phyloP scores from a whole-genome alignment of 2,797 vertebrate species.

The Cossypha heuglini region DNA sequence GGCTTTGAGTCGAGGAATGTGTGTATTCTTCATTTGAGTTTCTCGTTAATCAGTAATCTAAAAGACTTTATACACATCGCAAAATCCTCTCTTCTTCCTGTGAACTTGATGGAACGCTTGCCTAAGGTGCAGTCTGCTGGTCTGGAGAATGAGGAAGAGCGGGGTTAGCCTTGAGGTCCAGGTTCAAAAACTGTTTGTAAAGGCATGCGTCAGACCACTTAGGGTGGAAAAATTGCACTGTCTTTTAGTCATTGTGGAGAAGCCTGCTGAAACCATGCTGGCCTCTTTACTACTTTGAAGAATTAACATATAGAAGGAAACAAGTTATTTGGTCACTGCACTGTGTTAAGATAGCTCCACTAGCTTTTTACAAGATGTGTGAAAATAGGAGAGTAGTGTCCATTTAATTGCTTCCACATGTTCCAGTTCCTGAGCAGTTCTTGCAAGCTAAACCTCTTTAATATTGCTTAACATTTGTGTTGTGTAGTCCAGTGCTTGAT shows the following conservation, averaged over 20 bases:
- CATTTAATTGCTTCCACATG: not conserved
- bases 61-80: not conserved
- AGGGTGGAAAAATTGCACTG: not conserved
- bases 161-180: not conserved
- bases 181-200: not conserved
- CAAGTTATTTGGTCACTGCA: not conserved
- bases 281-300: not conserved
- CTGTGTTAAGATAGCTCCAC: not conserved
- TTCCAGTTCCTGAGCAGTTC: not conserved
- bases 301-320: not conserved
- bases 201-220: not conserved
- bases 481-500: not conserved
- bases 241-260: not conserved
- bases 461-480: not conserved
- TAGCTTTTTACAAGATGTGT: not conserved
- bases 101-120: not conserved
- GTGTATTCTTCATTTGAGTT: not conserved
- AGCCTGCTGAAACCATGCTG: not conserved
- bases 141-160: not conserved
- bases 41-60: constrained; percentile 3
- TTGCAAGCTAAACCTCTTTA: not conserved
- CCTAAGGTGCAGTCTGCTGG: not conserved
- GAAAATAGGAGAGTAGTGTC: not conserved
- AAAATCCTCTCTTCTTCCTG: not conserved
- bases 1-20: not conserved